Conservation (phyloP, 2,888 invertebrate species). For the Sialis fuliginosa region DNA sequence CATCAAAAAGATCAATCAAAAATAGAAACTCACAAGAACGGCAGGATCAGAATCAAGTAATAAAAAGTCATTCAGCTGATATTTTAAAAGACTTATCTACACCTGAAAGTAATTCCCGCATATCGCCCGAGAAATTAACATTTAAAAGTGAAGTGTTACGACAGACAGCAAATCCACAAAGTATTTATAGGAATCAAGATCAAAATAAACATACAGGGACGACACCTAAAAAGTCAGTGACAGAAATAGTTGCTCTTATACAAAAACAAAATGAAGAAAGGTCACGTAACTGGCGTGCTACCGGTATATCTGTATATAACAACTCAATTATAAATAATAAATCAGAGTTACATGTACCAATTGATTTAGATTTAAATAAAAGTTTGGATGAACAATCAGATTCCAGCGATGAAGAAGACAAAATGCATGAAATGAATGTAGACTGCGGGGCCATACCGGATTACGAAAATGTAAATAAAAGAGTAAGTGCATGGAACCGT, state of each 20-base stretch:
- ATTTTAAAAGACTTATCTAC: constrained; percentile 30
- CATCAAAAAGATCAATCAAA: constrained; percentile 38
- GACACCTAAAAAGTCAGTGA: constrained; percentile 29
- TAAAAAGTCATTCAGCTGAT: constrained; percentile 27
- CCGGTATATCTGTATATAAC: neutral
- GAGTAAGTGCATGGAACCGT: constrained; percentile 7
- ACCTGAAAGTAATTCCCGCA: constrained; percentile 19
- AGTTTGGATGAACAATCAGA: constrained; percentile 31
- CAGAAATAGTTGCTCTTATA: constrained; percentile 42
- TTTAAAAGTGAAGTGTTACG: constrained; percentile 5
- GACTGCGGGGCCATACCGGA: constrained; percentile 39
- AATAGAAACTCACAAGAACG: constrained; percentile 57
- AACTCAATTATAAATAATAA: constrained; percentile 10
- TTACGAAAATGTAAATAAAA: constrained; percentile 28
- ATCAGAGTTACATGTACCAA: constrained; percentile 15
- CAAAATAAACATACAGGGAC: no score
- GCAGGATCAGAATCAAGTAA: constrained; percentile 31
- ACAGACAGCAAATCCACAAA: constrained; percentile 18
- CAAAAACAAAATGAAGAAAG: constrained; percentile 31
- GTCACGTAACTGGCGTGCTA: constrained; percentile 23
- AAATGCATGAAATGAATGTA: constrained; percentile 22
- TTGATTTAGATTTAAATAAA: neutral
- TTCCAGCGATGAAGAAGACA: constrained; percentile 38
- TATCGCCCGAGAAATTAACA: constrained; percentile 1
- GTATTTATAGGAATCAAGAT: no score